A percentile compares a stretch with the other conserved stretches of the same genome.
phyloP scores from a whole-genome alignment of 2,888 invertebrate genomes.

The Mimas tiliae region DNA sequence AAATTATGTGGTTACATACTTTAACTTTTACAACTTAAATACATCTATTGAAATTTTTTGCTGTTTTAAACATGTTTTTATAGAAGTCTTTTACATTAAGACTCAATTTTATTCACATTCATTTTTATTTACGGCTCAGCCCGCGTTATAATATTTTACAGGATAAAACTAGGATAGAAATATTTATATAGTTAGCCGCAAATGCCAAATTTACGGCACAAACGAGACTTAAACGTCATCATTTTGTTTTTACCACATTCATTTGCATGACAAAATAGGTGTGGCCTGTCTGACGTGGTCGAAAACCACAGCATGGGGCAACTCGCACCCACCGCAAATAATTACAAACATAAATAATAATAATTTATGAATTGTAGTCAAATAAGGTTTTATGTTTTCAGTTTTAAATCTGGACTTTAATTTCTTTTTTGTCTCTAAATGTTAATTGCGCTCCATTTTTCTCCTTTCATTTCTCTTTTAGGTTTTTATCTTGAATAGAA shows the following conservation, averaged over 20 bases:
- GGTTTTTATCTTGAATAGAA: slow-evolving; percentile 18
- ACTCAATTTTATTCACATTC: too few relatives aligned
- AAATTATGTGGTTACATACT: too few relatives aligned
- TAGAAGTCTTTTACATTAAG: too few relatives aligned
- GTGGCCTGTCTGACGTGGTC: slow-evolving; percentile 30
- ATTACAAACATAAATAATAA: slow-evolving; percentile 25
- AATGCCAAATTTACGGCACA: not conserved
- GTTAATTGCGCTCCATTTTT: slow-evolving; percentile 20
- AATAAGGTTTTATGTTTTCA: slow-evolving; percentile 4
- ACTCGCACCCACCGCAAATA: slow-evolving; percentile 18
- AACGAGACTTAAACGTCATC: not conserved
- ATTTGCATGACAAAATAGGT: slow-evolving; percentile 39
- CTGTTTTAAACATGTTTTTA: too few relatives aligned
- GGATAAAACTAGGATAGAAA: not conserved
- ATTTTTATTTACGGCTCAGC: too few relatives aligned
- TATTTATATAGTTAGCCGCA: not conserved
- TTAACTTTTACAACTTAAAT: too few relatives aligned
- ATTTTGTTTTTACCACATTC: slow-evolving; percentile 6
- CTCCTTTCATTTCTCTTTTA: slow-evolving; percentile 8
- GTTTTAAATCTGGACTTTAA: not conserved
- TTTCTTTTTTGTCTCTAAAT: slow-evolving; percentile 5
- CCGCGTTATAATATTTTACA: too few relatives aligned
- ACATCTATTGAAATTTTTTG: too few relatives aligned
- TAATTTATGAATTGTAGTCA: slow-evolving; percentile 15
- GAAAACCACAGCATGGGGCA: slow-evolving; percentile 24